These are phyloP conservation scores for Baccha elongata DNA, from an alignment of 2,888 invertebrate genomes.

Conservation along the genomic window DNA sequence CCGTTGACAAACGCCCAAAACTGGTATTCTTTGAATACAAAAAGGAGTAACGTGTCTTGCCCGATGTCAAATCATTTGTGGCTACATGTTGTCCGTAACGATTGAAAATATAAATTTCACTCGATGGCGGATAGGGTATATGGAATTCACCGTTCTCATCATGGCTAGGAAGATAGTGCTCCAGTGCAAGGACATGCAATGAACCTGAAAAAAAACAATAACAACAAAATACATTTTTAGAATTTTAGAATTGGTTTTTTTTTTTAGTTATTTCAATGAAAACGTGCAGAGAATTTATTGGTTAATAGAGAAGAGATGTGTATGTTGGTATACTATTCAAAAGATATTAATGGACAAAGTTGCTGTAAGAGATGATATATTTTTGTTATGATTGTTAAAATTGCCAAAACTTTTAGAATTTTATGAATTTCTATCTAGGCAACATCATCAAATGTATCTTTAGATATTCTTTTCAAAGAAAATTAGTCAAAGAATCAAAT, in stretches of 20 bases:
- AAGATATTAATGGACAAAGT: not conserved
- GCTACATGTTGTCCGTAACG: slow-evolving; percentile 97
- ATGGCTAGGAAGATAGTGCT: slow-evolving; percentile 93
- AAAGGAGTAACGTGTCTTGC: slow-evolving; percentile 96
- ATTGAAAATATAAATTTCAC: slow-evolving; percentile 96
- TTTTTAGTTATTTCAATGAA: slow-evolving; percentile 28
- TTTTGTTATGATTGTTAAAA: not conserved
- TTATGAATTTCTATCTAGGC: no score
- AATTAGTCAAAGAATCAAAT: no score
- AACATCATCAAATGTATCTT: no score
- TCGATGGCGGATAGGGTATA: slow-evolving; percentile 95
- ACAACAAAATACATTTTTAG: slow-evolving; percentile 51
- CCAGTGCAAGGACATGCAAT: slow-evolving; percentile 91
- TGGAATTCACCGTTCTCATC: slow-evolving; percentile 95
- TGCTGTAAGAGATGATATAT: not conserved
- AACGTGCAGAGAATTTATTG: slow-evolving; percentile 65
- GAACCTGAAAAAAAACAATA: slow-evolving; percentile 84
- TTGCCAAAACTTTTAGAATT: no score
- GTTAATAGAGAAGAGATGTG: slow-evolving; percentile 9
- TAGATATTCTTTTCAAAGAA: no score
- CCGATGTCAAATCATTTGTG: slow-evolving; percentile 97
- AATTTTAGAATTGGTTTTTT: slow-evolving; percentile 50
- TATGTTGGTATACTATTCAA: not conserved
- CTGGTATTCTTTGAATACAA: slow-evolving; percentile 98
- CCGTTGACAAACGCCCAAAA: slow-evolving; percentile 95